A percentile compares a stretch with the other conserved stretches of the same genome.
These are phyloP conservation scores for Harpagoxenus sublaevis DNA, from an alignment of 2,888 invertebrate genomes.

Conservation along the genomic window DNA sequence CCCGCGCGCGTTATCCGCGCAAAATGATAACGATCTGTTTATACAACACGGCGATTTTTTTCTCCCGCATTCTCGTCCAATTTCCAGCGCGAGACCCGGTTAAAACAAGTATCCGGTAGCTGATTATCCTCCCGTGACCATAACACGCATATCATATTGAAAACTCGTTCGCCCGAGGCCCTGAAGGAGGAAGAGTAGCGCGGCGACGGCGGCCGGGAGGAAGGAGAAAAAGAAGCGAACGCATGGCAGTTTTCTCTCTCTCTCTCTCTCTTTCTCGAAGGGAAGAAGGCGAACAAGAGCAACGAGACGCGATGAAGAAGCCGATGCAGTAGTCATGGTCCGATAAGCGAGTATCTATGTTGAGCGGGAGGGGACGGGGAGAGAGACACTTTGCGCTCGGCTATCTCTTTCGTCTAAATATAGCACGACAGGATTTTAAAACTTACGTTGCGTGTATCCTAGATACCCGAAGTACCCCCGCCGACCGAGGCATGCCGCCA, in stretches of 20 bases:
- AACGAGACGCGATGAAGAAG: constrained; percentile 64
- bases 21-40: constrained; percentile 57
- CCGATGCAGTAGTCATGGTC: constrained; percentile 76
- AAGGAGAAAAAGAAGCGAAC: constrained; percentile 41
- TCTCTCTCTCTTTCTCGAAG: not conserved
- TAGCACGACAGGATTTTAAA: constrained; percentile 73
- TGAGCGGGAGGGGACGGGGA: constrained; percentile 18
- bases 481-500: constrained; percentile 26
- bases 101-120: constrained; percentile 73
- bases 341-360: constrained; percentile 78
- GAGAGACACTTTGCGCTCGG: constrained; percentile 74
- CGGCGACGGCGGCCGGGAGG: constrained; percentile 7
- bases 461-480: constrained; percentile 56
- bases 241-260: not conserved
- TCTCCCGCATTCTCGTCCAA: constrained; percentile 61
- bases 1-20: constrained; percentile 29
- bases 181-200: constrained; percentile 22
- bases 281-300: constrained; percentile 60
- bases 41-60: constrained; percentile 51
- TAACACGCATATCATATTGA: constrained; percentile 68
- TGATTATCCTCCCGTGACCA: constrained; percentile 72
- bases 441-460: constrained; percentile 71
- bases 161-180: constrained; percentile 63
- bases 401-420: constrained; percentile 79
- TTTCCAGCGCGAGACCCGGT: constrained; percentile 62